These are phyloP conservation scores for Heliconius hermathena DNA, from an alignment of 1,140 invertebrate species.

Conservation along the genomic window DNA sequence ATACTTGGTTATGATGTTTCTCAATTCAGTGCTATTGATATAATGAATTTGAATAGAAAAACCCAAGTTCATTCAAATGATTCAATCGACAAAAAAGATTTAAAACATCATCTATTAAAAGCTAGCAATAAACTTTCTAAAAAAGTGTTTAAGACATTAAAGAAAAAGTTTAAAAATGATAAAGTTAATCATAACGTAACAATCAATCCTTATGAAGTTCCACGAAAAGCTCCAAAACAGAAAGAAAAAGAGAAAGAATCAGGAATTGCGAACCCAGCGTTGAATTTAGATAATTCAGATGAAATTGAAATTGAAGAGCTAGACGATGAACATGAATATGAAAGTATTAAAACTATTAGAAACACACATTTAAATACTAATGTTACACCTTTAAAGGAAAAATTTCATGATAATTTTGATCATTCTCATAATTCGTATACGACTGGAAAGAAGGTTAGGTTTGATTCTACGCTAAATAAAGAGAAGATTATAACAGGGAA, in stretches of 20 bases:
- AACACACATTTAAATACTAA: constrained; percentile 73
- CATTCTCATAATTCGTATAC: constrained; percentile 61
- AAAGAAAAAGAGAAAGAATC: constrained; percentile 58
- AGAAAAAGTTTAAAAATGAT: constrained; percentile 77
- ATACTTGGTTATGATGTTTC: constrained; percentile 77
- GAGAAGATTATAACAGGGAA: constrained; percentile 79
- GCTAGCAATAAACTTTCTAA: constrained; percentile 73
- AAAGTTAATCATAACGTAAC: constrained; percentile 64
- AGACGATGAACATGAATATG: constrained; percentile 72
- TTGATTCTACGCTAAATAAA: constrained; percentile 77
- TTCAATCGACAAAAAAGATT: constrained; percentile 65
- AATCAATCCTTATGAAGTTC: constrained; percentile 78
- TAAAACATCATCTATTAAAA: constrained; percentile 64
- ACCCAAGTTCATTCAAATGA: constrained; percentile 58
- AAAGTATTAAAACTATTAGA: constrained; percentile 71
- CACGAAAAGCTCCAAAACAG: constrained; percentile 63
- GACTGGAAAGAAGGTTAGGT: constrained; percentile 77
- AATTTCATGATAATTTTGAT: constrained; percentile 53
- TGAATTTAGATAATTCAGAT: constrained; percentile 77
- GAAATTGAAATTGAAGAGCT: constrained; percentile 77
- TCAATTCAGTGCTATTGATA: constrained; percentile 72
- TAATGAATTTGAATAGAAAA: constrained; percentile 72
- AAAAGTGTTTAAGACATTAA: constrained; percentile 77
- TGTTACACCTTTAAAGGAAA: constrained; percentile 70
- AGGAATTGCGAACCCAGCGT: constrained; percentile 74